phyloP scores from a whole-genome alignment of 1,140 invertebrate species.

The Zaprionus capensis region DNA sequence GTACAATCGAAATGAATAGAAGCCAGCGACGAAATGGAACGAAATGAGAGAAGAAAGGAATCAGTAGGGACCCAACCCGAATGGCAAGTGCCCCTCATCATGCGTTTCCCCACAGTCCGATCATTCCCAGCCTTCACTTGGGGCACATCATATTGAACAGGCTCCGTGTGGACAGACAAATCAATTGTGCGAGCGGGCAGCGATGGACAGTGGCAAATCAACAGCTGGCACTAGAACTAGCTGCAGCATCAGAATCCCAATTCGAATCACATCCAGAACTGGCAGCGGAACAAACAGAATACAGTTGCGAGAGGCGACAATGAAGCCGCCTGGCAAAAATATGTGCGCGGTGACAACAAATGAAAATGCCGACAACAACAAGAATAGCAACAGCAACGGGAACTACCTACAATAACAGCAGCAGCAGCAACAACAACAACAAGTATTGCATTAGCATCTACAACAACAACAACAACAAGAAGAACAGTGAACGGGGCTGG shows the following conservation, averaged over 20 bases:
- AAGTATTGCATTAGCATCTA: neutral
- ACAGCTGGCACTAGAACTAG: neutral
- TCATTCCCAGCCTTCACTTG: neutral
- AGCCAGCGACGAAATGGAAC: conserved; percentile 6
- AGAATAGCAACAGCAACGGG: neutral
- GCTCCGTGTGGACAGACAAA: conserved; percentile 46
- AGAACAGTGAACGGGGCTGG: neutral
- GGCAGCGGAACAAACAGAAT: neutral
- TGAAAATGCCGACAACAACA: conserved; percentile 9
- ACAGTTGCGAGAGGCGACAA: conserved; percentile 2
- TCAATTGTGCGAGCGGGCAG: conserved; percentile 35
- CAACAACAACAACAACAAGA: neutral
- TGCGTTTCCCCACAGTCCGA: neutral
- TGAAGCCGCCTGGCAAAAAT: conserved; percentile 36
- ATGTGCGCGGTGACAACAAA: conserved; percentile 36
- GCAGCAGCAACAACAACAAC: neutral
- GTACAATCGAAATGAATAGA: conserved; percentile 77
- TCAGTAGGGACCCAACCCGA: neutral
- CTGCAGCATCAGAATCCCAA: neutral
- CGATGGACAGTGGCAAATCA: conserved; percentile 33
- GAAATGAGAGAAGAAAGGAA: conserved; percentile 23
- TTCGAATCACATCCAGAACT: neutral
- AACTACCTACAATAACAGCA: no score
- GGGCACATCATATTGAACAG: conserved; percentile 22
- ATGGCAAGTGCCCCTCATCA: neutral